phyloP scores from a whole-genome alignment of 1,140 invertebrate species.

The Micrasema longulum region DNA sequence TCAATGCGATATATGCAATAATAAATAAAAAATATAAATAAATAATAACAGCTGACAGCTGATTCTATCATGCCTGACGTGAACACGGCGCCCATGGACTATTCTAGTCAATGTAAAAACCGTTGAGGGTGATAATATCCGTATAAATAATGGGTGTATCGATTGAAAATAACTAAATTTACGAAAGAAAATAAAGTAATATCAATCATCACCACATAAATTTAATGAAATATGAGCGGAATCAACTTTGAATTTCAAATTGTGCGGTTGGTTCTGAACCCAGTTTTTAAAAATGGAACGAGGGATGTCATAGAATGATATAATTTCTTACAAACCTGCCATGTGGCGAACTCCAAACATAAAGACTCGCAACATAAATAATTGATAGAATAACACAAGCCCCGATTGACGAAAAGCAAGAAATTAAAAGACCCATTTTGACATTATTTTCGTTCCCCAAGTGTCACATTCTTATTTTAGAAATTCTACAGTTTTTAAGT shows the following conservation, averaged over 20 bases:
- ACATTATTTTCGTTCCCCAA: slow-evolving; percentile 38
- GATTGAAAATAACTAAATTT: slow-evolving; percentile 5
- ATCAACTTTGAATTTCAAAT: slow-evolving; percentile 11
- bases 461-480: slow-evolving; percentile 45
- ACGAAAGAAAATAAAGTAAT: slow-evolving; percentile 5
- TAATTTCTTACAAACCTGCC: slow-evolving; percentile 71
- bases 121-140: too few species aligned
- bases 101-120: too few species aligned
- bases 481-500: slow-evolving; percentile 23
- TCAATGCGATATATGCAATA: too few species aligned
- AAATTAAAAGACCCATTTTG: slow-evolving; percentile 45
- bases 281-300: not conserved
- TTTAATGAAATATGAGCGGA: not conserved
- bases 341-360: slow-evolving; percentile 82
- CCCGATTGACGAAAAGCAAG: slow-evolving; percentile 60
- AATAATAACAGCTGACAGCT: too few species aligned
- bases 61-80: too few species aligned
- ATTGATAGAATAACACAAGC: slow-evolving; percentile 80
- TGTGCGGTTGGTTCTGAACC: slow-evolving; percentile 12
- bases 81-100: too few species aligned
- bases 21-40: too few species aligned
- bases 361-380: slow-evolving; percentile 84
- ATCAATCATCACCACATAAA: not conserved
- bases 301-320: slow-evolving; percentile 25
- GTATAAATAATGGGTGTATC: too few species aligned